Conservation (phyloP, 2,113 vertebrate genomes). For the Dicrurus megarhynchus region DNA sequence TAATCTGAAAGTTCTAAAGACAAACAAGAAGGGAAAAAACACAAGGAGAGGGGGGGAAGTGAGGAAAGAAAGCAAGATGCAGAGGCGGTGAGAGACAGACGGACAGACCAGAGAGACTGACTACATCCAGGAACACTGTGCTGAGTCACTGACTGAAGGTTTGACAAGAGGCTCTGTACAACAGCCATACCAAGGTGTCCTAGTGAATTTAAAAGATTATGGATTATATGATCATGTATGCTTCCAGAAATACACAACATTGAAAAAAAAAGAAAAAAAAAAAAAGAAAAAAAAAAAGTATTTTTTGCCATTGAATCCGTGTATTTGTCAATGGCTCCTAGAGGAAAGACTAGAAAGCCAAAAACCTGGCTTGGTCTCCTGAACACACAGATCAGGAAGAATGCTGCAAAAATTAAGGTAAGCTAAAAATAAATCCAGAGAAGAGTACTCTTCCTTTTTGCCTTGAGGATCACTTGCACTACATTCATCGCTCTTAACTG, state of each 20-base stretch:
- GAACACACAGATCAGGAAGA: neutral
- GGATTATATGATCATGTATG: neutral
- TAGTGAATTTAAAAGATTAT: neutral
- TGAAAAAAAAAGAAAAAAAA: neutral
- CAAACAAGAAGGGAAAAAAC: neutral
- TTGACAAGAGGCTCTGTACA: neutral
- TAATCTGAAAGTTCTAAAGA: neutral
- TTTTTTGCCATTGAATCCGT: neutral
- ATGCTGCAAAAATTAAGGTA: neutral
- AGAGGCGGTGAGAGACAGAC: neutral
- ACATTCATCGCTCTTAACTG: rapidly evolving
- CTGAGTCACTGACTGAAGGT: neutral
- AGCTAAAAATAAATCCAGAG: neutral
- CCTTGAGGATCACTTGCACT: neutral
- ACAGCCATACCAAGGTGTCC: neutral
- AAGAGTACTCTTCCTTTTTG: neutral
- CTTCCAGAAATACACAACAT: neutral
- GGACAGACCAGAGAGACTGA: neutral
- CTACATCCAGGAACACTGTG: neutral
- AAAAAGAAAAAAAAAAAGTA: neutral
- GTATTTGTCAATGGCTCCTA: neutral
- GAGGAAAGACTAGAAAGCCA: neutral
- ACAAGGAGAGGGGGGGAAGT: neutral
- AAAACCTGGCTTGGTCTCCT: neutral
- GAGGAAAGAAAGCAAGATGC: neutral